These are phyloP conservation scores for Elanoides forficatus DNA, from an alignment of 2,113 vertebrate species.

Conservation along the genomic window DNA sequence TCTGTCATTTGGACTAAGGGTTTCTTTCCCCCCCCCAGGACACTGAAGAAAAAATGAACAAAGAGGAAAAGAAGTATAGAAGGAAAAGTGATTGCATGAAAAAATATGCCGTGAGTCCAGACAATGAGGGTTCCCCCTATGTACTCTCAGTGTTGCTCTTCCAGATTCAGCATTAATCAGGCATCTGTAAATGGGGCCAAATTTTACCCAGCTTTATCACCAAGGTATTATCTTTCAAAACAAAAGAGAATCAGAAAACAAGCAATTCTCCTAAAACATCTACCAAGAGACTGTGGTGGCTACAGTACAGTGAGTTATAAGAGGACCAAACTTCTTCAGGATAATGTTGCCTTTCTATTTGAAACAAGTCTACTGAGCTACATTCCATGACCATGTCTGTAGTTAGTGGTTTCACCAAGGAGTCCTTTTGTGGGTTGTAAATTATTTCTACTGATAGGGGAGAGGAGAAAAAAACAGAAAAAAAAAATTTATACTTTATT, in stretches of 20 bases:
- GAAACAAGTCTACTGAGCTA: slow-evolving; percentile 78
- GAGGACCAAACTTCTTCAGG: slow-evolving; percentile 84
- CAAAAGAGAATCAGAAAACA: neutral
- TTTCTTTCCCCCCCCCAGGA: slow-evolving; percentile 48
- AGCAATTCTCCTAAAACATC: slow-evolving; percentile 26
- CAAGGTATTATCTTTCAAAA: slow-evolving; percentile 35
- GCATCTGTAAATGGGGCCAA: slow-evolving; percentile 58
- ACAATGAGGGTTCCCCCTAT: slow-evolving; percentile 5
- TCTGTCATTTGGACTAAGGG: slow-evolving; percentile 64
- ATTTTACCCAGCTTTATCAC: slow-evolving; percentile 53
- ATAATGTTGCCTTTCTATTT: slow-evolving; percentile 80
- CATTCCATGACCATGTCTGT: slow-evolving; percentile 79
- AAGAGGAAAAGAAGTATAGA: slow-evolving; percentile 24
- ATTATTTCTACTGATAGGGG: slow-evolving; percentile 81
- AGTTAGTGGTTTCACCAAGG: slow-evolving; percentile 74
- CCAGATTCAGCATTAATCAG: slow-evolving; percentile 53
- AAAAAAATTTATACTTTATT: slow-evolving; percentile 76
- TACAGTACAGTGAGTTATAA: slow-evolving; percentile 69
- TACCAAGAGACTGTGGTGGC: slow-evolving; percentile 65
- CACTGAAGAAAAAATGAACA: slow-evolving; percentile 37
- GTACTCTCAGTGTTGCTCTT: slow-evolving; percentile 48
- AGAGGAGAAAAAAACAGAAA: neutral
- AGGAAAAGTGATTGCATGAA: slow-evolving; percentile 45
- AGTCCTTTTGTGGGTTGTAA: slow-evolving; percentile 76
- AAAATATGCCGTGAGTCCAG: neutral